Evolutionary conservation across 2,113 vertebrate species (phyloP).

Genomic region (Hiodon tergisus): DNA sequence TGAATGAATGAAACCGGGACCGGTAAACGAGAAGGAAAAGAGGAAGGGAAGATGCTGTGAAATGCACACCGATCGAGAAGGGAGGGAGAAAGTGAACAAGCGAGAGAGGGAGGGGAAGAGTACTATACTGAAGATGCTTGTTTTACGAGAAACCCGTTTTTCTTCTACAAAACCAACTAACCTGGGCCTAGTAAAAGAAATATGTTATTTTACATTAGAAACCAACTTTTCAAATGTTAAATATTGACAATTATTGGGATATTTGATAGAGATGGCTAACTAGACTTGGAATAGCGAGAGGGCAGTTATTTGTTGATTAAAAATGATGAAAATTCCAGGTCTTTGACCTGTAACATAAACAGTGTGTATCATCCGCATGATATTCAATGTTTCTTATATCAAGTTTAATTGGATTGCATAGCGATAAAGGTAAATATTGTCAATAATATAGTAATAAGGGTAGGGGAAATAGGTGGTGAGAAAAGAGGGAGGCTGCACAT

Average conservation of each 20-base stretch:
- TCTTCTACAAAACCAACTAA: slow-evolving; percentile 34
- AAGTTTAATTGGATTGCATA: slow-evolving; percentile 7
- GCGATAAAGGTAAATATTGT: neutral
- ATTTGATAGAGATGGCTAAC: slow-evolving; percentile 3
- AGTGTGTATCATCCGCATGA: slow-evolving; percentile 4
- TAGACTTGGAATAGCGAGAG: slow-evolving; percentile 8
- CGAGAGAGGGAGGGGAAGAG: slow-evolving; percentile 46
- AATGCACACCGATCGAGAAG: slow-evolving; percentile 54
- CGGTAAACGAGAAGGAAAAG: slow-evolving; percentile 47
- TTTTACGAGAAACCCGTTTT: slow-evolving; percentile 43
- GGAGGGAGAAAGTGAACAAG: slow-evolving; percentile 47
- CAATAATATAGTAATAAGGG: slow-evolving; percentile 15
- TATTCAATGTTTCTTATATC: slow-evolving; percentile 2
- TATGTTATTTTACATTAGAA: slow-evolving; percentile 39
- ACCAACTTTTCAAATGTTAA: slow-evolving; percentile 47
- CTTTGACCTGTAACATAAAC: slow-evolving; percentile 9
- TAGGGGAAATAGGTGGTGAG: slow-evolving; percentile 11
- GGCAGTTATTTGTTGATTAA: slow-evolving; percentile 19
- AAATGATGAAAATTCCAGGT: slow-evolving; percentile 13
- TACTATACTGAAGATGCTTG: slow-evolving; percentile 52
- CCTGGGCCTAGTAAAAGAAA: slow-evolving; percentile 43
- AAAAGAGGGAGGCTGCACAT: slow-evolving; percentile 17
- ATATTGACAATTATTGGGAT: slow-evolving; percentile 50
- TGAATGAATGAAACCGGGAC: slow-evolving; percentile 27
- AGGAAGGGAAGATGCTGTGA: slow-evolving; percentile 60